Evolutionary conservation across 2,113 vertebrate genomes (phyloP), one percentile per base, ranked within the genome.

Genomic region (Sinocyclocheilus anshuiensis): DNA sequence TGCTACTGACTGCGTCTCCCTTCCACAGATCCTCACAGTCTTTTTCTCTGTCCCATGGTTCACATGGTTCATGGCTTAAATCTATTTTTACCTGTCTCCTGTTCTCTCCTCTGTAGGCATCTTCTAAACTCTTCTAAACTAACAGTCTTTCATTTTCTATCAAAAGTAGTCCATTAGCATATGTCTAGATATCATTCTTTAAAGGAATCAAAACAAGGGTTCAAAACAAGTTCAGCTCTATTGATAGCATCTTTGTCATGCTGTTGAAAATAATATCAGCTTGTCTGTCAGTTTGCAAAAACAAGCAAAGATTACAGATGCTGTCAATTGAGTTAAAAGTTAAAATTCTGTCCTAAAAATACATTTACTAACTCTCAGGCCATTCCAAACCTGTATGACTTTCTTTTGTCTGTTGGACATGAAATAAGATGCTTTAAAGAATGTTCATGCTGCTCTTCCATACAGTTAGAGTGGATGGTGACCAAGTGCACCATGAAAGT

Each of bases 21-120:
- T 85, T 87, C 75, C 88, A 87, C 88, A 89, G 88, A 86, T 87
- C 67, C 29, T 86, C 83, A 48, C 16, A 69, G 12, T 87, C 83
- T 42, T 84, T 79, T 89, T 63, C 77, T 84, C 26, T 63, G 33
- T 72, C 18, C 55, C 77, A 63, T 79, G 65, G 26, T 83, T 72
- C 81, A 83, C 65, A 50, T n/a, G 36, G 74, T 77, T 67, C 61
- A 45, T 67, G 77, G 61, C 61, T 83, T 13, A 36, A 74, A 42
- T 86, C 84, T 74, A 33, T 83, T 77, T 48, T 65, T 77, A 10
- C 53, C 9, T 86, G n/a, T 86, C 22, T 42, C 24, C 26, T 72
- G 18, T 53, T 81, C 42, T 82, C 20, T 79, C 78, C 81, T 78
- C 75, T 79, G 53, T 72, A 24, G 53, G 42, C 79, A 36, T 84